These are phyloP conservation scores for Speoplatyrhinus poulsoni DNA, from an alignment of 2,113 vertebrate genomes.

Conservation along the genomic window DNA sequence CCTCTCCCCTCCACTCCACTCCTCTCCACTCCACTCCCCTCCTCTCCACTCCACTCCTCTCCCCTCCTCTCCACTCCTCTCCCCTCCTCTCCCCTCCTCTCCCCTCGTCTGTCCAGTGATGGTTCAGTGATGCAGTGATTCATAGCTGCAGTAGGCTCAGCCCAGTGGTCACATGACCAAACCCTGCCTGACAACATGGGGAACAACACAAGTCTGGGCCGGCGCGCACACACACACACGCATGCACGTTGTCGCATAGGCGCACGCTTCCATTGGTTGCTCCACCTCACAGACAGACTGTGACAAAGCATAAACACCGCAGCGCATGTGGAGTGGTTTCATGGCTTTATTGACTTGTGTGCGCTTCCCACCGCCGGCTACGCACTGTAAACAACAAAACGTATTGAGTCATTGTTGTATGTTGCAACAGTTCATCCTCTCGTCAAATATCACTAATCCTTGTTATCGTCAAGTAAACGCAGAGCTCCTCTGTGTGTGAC, in stretches of 20 bases:
- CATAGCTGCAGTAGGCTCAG: slow-evolving; percentile 72
- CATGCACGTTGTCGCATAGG: slow-evolving; percentile 7
- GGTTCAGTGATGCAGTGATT: slow-evolving; percentile 71
- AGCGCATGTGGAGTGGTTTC: slow-evolving; percentile 10
- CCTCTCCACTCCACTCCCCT: slow-evolving; percentile 1
- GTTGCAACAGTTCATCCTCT: slow-evolving; percentile 13
- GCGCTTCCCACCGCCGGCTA: background rate
- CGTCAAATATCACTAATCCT: slow-evolving; percentile 42
- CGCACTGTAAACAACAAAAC: slow-evolving; percentile 5
- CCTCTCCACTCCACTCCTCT: slow-evolving; percentile 7
- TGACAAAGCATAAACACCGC: slow-evolving; percentile 10
- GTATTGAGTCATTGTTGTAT: background rate
- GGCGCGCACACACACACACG: slow-evolving; percentile 12
- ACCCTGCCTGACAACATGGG: slow-evolving; percentile 82
- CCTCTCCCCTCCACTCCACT: background rate
- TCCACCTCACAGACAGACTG: slow-evolving; percentile 25
- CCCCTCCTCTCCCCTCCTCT: slow-evolving; percentile 26
- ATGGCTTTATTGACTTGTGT: slow-evolving; percentile 6
- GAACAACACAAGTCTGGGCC: slow-evolving; percentile 51
- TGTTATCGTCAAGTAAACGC: background rate
- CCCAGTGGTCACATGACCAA: slow-evolving; percentile 76
- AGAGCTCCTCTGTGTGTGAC: background rate
- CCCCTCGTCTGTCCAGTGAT: slow-evolving; percentile 58
- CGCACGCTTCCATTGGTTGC: slow-evolving; percentile 33
- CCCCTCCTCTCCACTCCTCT: slow-evolving; percentile 8